Evolutionary conservation across 2,888 invertebrate species (phyloP).

Genomic region (Corbicula japonica): DNA sequence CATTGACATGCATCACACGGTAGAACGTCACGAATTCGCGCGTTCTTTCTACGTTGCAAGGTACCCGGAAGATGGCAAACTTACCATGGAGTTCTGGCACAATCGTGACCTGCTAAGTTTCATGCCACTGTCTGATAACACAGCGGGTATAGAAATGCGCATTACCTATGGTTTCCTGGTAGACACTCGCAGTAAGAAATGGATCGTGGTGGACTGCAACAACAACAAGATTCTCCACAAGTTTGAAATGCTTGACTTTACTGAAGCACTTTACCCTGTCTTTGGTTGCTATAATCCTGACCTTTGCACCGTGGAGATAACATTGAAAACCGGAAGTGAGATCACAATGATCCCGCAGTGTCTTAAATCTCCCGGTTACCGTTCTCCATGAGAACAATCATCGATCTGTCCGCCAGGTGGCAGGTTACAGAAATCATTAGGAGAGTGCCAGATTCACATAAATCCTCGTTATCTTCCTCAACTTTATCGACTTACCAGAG

Average conservation of each 20-base stretch:
- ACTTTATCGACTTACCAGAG: no score
- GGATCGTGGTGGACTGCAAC: conserved; percentile 69
- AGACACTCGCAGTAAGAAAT: conserved; percentile 67
- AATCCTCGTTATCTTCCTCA: no score
- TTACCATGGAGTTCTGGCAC: conserved; percentile 75
- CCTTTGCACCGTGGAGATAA: conserved; percentile 74
- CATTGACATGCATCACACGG: conserved; percentile 73
- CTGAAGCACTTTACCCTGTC: conserved; percentile 69
- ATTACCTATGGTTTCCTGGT: conserved; percentile 71
- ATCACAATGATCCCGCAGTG: conserved; percentile 69
- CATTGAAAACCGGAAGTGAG: conserved; percentile 70
- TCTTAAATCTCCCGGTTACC: conserved; percentile 53
- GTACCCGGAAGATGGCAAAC: conserved; percentile 72
- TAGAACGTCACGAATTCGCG: conserved; percentile 72
- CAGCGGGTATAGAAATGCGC: conserved; percentile 63
- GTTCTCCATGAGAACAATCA: conserved; percentile 44
- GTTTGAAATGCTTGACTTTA: conserved; percentile 67
- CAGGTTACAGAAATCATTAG: no score
- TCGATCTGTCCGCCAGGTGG: no score
- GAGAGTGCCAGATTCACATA: no score
- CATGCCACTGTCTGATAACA: conserved; percentile 68
- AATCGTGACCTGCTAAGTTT: conserved; percentile 70
- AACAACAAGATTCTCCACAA: conserved; percentile 68
- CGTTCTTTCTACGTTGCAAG: conserved; percentile 73
- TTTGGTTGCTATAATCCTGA: conserved; percentile 75